A percentile compares a stretch with the other conserved stretches of the same genome.
These are phyloP conservation scores for Triplophysa siluroides DNA, from an alignment of 2,113 vertebrate genomes.

Conservation along the genomic window DNA sequence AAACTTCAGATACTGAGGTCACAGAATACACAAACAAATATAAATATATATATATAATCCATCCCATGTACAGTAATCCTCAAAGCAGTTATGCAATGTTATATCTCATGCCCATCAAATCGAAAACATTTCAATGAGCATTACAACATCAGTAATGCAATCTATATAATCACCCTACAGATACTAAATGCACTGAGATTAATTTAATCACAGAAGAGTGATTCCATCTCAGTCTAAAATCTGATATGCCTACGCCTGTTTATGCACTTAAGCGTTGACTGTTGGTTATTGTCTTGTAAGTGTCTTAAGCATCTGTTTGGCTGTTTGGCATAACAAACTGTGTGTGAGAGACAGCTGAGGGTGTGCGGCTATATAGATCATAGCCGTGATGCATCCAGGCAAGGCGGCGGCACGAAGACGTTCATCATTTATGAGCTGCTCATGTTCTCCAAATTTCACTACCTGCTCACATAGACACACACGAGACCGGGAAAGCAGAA, in stretches of 20 bases:
- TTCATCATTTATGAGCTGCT: conserved; percentile 53
- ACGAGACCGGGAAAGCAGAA: conserved; percentile 22
- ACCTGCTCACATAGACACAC: conserved; percentile 48
- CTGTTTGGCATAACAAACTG: not conserved
- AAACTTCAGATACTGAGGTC: not conserved
- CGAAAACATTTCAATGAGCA: conserved; percentile 16
- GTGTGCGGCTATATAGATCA: conserved; percentile 25
- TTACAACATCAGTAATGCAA: conserved; percentile 17
- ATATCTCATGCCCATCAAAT: conserved; percentile 9
- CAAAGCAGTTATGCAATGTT: not conserved
- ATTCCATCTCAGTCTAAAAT: not conserved
- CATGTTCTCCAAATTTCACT: conserved; percentile 49
- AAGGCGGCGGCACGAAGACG: conserved; percentile 18
- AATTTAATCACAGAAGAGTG: not conserved
- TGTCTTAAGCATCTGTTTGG: conserved; percentile 3
- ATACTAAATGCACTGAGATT: conserved; percentile 1
- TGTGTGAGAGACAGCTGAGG: not conserved
- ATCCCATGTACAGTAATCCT: not conserved
- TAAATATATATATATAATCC: conserved; percentile 13
- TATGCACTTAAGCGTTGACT: not conserved
- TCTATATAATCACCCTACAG: conserved; percentile 3
- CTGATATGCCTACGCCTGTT: not conserved
- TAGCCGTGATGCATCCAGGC: conserved; percentile 30
- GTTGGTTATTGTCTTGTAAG: not conserved
- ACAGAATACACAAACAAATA: not conserved